Base-by-base conservation (phyloP, 2,797 vertebrate genomes). In the Ispidina picta region DNA sequence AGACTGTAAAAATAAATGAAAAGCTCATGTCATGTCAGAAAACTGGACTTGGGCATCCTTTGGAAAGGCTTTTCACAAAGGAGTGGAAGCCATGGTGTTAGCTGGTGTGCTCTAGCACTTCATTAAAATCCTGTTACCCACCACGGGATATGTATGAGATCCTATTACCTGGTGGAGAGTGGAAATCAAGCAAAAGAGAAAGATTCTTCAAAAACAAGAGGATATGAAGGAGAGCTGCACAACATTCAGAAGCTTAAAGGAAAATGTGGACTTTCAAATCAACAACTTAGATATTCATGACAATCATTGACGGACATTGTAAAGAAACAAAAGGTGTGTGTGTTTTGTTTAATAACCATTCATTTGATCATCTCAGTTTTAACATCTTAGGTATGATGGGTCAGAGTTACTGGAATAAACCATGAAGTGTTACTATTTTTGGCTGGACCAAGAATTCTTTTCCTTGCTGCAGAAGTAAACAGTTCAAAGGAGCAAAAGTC, bases 91-190 rank as follows among this genome's bases (percentile, higher is more conserved):
- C 31, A 10, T 39, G 52, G 31, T 18, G 54, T 58, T 73, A 3
- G 4, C 58, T 84, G 25, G 25, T 51, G 58, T 86, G 64, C 46
- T 84, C 41, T 48, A 62, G n/a, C 68, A 43, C 28, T 54, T 76
- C 69, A 86, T 86, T 88, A 78, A 83, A 95, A 91, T 52, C 39
- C 49, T 31, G 90, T 81, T 83, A 86, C 64, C 37, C n/a, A 77
- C 26, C 54, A 82, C 19, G 39, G n/a, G 54, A 76, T 78, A 91
- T 4, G 26, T 43, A 71, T 0, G 21, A 91, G 65, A 90, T 69
- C 43, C 48, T 72, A 72, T 26, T 84, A 29, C 58, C 69, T 43
- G 25, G n/a, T 49, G 29, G 23, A 84, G 25, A 84, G 82, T 68
- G 33, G 31, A 89, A 85, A 89, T 11, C 44, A 69, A n/a, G 39